phyloP scores from a whole-genome alignment of 2,113 vertebrate species.

The Lamprotornis superbus region DNA sequence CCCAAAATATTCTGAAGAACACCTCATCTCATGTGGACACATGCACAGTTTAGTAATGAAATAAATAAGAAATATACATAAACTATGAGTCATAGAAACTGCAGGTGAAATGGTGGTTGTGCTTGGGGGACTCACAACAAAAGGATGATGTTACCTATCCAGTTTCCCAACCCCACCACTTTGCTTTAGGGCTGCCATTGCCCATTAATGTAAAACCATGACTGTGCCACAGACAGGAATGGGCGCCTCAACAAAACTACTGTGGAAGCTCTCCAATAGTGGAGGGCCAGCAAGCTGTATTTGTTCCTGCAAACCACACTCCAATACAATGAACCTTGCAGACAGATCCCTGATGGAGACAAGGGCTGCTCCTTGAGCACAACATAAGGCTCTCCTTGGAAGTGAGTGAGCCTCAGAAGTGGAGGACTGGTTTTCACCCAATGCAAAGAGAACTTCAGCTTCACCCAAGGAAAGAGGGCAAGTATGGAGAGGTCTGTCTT shows the following conservation, averaged over 20 bases:
- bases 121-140: too few relatives aligned
- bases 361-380: background rate
- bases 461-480: background rate
- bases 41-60: background rate
- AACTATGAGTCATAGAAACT: background rate
- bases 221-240: background rate
- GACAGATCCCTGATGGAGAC: accelerated
- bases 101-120: background rate
- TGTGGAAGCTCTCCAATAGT: background rate
- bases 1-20: background rate
- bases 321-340: background rate
- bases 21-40: background rate
- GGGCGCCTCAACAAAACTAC: background rate
- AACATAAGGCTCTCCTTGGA: background rate
- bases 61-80: background rate
- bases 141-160: background rate
- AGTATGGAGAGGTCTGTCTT: background rate
- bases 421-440: background rate
- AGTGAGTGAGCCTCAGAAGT: background rate
- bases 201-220: background rate
- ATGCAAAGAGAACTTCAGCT: accelerated
- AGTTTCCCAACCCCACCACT: too few relatives aligned
- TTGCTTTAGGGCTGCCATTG: background rate
- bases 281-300: background rate
- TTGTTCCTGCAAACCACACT: background rate